These are phyloP conservation scores for Catalaphyllia jardinei DNA, from an alignment of 64 coral and sea anemone species.

Conservation along the genomic window DNA sequence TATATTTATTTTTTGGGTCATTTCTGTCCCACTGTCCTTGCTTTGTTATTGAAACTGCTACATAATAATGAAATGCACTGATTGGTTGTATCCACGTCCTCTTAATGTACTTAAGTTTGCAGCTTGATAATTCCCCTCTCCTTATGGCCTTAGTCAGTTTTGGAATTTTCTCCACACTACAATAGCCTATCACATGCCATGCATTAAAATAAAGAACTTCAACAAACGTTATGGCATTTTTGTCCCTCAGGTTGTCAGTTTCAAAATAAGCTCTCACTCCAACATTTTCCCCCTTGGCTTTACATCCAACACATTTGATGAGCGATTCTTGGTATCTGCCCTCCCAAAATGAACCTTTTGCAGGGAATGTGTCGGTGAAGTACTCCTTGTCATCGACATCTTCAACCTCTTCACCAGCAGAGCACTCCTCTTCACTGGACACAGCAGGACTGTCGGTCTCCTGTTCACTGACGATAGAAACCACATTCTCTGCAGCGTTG, in stretches of 20 bases:
- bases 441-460: background rate
- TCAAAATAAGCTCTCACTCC: background rate
- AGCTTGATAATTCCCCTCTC: background rate
- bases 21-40: slow-evolving; percentile 2
- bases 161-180: background rate
- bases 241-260: slow-evolving; percentile 4
- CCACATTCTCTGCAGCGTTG: background rate
- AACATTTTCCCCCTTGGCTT: background rate
- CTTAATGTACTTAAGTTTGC: background rate
- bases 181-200: background rate
- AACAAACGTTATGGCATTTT: background rate
- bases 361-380: background rate
- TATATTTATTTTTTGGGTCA: background rate
- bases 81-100: background rate
- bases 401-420: background rate
- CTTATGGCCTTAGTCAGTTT: background rate
- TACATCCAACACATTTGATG: background rate
- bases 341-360: background rate
- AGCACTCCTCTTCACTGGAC: background rate
- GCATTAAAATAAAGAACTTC: background rate
- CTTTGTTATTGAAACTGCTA: background rate
- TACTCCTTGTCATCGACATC: background rate
- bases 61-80: background rate
- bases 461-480: background rate
- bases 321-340: background rate